These are phyloP conservation scores for Sphenodon punctatus DNA, from an alignment of 2,797 vertebrate genomes.

Conservation along the genomic window DNA sequence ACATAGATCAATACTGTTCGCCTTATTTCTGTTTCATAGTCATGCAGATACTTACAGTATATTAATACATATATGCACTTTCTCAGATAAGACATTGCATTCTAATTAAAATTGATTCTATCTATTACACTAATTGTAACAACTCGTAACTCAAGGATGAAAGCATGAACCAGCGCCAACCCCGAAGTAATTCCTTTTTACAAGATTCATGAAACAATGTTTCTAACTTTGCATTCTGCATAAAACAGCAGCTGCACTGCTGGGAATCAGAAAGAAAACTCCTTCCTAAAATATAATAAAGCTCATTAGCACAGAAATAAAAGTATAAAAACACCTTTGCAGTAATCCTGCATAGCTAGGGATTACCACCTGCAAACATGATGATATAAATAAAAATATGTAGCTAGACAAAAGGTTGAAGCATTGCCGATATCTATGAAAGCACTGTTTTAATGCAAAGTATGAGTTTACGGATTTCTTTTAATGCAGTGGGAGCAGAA, in stretches of 20 bases:
- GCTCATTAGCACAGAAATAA: no score
- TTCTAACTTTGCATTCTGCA: background rate
- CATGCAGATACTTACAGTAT: background rate
- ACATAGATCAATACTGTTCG: background rate
- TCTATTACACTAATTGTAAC: background rate
- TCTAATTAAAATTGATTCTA: background rate
- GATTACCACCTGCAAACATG: no score
- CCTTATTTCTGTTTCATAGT: background rate
- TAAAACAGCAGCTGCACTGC: background rate
- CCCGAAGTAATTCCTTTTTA: no score
- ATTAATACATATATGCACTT: background rate
- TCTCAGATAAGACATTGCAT: background rate
- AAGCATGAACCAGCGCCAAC: no score
- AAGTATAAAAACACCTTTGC: no score
- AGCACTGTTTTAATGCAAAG: background rate
- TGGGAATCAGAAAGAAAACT: fast-evolving
- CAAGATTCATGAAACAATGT: background rate
- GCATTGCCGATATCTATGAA: background rate
- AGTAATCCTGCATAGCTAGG: no score
- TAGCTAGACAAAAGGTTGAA: background rate
- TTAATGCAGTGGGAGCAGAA: background rate
- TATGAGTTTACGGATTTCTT: background rate
- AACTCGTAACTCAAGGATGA: background rate
- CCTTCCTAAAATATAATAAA: fast-evolving
- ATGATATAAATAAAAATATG: no score